A percentile compares a stretch with the other conserved stretches of the same genome.
These are phyloP conservation scores for Himalopsyche kuldschensis DNA, from an alignment of 2,888 invertebrate species.

Conservation along the genomic window DNA sequence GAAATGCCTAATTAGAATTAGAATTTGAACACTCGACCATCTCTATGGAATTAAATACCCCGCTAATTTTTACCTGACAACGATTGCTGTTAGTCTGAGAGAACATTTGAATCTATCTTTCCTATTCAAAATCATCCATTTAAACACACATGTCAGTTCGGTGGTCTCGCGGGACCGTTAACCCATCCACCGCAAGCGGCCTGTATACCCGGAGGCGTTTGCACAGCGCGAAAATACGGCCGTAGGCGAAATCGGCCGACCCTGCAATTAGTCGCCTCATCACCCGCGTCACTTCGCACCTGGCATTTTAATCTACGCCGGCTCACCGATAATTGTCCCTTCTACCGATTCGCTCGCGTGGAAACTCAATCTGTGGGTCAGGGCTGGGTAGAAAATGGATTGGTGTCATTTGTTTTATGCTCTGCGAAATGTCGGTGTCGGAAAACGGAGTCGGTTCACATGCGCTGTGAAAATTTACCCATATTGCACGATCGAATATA, in stretches of 20 bases:
- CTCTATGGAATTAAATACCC: too few relatives aligned
- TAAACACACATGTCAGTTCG: background rate
- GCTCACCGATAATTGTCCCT: constrained; percentile 1
- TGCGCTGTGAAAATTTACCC: too few relatives aligned
- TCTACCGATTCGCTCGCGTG: background rate
- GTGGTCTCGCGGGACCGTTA: background rate
- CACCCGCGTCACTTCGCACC: background rate
- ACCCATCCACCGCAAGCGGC: background rate
- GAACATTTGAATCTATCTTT: background rate
- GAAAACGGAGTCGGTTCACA: background rate
- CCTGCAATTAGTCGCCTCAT: background rate
- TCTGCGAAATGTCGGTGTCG: background rate
- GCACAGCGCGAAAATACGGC: background rate
- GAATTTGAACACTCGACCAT: too few relatives aligned
- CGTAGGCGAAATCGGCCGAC: background rate
- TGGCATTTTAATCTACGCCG: background rate
- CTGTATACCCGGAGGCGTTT: background rate
- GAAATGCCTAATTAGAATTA: too few relatives aligned
- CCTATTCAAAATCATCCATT: background rate
- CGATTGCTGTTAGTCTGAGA: background rate
- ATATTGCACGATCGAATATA: too few relatives aligned
- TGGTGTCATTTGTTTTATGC: background rate
- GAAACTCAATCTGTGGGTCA: background rate
- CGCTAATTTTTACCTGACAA: too few relatives aligned
- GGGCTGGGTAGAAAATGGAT: background rate